Percentiles rank a stretch among this genome's conserved stretches.
Evolutionary conservation across 2,888 invertebrate species (phyloP).

Genomic region (Clitarchus hookeri): DNA sequence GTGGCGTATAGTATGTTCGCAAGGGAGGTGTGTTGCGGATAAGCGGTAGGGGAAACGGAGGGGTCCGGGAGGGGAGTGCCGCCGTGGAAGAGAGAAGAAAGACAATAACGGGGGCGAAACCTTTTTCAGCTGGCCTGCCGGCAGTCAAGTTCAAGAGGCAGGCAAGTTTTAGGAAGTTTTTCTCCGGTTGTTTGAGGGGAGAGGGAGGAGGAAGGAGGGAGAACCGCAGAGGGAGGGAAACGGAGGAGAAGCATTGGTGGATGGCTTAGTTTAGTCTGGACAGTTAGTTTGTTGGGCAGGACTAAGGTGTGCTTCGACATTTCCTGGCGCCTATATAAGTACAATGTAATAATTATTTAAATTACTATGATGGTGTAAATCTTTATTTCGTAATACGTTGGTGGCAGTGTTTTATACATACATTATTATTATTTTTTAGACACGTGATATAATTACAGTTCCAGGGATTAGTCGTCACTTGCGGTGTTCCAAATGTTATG

Average conservation of each 20-base stretch:
- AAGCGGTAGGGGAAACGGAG: neutral
- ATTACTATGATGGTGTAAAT: constrained; percentile 12
- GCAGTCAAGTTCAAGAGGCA: constrained; percentile 25
- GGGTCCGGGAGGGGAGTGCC: neutral
- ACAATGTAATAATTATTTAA: neutral
- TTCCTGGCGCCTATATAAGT: neutral
- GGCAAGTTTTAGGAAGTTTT: constrained; percentile 24
- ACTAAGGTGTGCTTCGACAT: constrained; percentile 21
- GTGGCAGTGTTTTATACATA: neutral
- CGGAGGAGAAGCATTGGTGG: constrained; percentile 9
- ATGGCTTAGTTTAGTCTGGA: constrained; percentile 22
- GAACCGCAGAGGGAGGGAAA: neutral
- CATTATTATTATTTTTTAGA: neutral
- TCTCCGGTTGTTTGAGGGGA: neutral
- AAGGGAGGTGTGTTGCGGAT: neutral
- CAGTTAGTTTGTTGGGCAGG: constrained; percentile 21
- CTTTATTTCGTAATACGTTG: neutral
- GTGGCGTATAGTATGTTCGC: neutral
- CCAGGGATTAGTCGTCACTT: neutral
- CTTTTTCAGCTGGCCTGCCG: neutral
- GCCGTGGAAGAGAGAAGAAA: neutral
- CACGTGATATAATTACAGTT: neutral
- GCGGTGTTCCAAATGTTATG: constrained; percentile 24
- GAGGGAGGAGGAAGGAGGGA: constrained; percentile 4
- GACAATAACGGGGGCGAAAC: constrained; percentile 9